Percentiles rank a stretch among this genome's conserved stretches.
phyloP scores from a whole-genome alignment of 1,140 invertebrate genomes.

The Batillaria attramentaria region DNA sequence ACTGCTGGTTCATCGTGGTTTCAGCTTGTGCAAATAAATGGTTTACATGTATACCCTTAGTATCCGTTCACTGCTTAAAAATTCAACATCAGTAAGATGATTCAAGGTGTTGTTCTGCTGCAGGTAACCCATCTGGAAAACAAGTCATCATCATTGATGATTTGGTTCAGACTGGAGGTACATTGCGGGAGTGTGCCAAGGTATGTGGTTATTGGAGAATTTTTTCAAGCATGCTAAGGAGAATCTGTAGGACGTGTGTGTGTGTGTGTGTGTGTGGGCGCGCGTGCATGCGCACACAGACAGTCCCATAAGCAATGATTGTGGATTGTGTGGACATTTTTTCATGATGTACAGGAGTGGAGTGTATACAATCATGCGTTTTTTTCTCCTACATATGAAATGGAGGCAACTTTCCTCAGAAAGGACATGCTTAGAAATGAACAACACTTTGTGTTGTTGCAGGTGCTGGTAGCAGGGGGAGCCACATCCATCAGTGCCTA shows the following conservation, averaged over 20 bases:
- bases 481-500: conserved; percentile 66
- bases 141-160: conserved; percentile 72
- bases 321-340: neutral
- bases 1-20: too few species aligned
- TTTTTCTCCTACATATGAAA: neutral
- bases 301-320: neutral
- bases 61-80: too few species aligned
- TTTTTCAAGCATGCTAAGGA: neutral
- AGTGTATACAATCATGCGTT: too few species aligned
- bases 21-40: too few species aligned
- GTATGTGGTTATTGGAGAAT: conserved; percentile 39
- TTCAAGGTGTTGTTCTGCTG: conserved; percentile 31
- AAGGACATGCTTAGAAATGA: neutral
- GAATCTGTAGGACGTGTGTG: too few species aligned
- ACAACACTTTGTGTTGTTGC: neutral
- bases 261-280: too few species aligned
- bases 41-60: too few species aligned
- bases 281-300: too few species aligned
- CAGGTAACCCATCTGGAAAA: conserved; percentile 65
- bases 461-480: conserved; percentile 66
- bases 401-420: neutral
- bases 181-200: conserved; percentile 69
- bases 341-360: neutral
- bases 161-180: conserved; percentile 71
- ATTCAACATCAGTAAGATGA: too few species aligned